A percentile compares a stretch with the other conserved stretches of the same genome.
Evolutionary conservation across 2,888 invertebrate species (phyloP).

Genomic region (Masnerella sp.): DNA sequence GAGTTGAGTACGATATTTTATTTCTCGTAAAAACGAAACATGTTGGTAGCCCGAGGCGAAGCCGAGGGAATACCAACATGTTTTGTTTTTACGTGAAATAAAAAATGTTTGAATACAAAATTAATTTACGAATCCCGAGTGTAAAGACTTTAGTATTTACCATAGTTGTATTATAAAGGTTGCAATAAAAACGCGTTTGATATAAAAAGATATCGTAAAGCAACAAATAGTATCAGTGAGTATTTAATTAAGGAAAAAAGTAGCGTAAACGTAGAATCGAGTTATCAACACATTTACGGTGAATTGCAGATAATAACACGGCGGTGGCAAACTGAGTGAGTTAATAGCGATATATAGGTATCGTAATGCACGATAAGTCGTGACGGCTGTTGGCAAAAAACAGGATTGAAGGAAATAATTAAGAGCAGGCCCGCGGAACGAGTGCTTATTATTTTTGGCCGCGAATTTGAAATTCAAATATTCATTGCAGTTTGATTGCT

Average conservation of each 20-base stretch:
- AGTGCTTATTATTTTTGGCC: slow-evolving; percentile 31
- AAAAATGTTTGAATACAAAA: no score
- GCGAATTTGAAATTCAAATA: slow-evolving; percentile 48
- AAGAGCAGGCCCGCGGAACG: slow-evolving; percentile 17
- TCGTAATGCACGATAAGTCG: slow-evolving; percentile 23
- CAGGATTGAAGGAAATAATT: slow-evolving; percentile 3
- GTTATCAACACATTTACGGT: slow-evolving; percentile 11
- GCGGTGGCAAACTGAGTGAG: neutral
- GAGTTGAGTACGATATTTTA: no score
- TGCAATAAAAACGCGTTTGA: no score
- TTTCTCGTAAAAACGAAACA: no score
- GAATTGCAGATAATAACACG: slow-evolving; percentile 28
- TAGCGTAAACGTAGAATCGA: slow-evolving; percentile 5
- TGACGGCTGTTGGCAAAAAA: slow-evolving; percentile 4
- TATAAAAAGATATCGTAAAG: neutral
- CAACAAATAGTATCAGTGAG: neutral
- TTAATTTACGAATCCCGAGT: no score
- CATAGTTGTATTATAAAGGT: no score
- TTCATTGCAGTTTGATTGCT: slow-evolving; percentile 52
- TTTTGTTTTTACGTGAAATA: no score
- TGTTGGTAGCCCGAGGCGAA: no score
- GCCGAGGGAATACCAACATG: no score
- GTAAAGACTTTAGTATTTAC: no score
- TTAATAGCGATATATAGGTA: slow-evolving; percentile 27
- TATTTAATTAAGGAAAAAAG: slow-evolving; percentile 18